These are phyloP conservation scores for Acromyrmex echinatior DNA, from an alignment of 1,140 invertebrate species.

Conservation along the genomic window DNA sequence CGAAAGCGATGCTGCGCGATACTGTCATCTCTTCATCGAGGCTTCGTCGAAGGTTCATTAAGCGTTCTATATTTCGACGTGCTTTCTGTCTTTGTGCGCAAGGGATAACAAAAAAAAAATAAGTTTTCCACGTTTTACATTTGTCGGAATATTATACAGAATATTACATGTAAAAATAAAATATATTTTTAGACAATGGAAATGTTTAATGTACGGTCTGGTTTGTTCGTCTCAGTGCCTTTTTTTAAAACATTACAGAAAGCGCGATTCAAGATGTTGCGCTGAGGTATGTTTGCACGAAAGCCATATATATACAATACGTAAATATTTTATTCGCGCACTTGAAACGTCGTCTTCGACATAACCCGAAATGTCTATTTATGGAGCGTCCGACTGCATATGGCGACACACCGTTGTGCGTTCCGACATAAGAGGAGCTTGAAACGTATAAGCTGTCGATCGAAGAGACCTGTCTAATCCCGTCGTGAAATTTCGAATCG, in stretches of 20 bases:
- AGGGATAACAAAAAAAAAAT: not conserved
- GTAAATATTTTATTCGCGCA: constrained; percentile 40
- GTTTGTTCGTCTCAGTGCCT: not conserved
- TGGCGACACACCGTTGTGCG: not conserved
- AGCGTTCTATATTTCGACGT: not conserved
- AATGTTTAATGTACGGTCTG: not conserved
- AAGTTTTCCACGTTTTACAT: not conserved
- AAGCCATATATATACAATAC: not conserved
- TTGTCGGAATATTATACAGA: not conserved
- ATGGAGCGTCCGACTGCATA: constrained; percentile 38
- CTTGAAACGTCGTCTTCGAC: not conserved
- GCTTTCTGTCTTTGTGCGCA: not conserved
- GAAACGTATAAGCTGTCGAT: constrained; percentile 13
- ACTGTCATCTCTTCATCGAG: constrained; percentile 44
- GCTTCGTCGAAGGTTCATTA: constrained; percentile 2
- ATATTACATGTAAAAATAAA: not conserved
- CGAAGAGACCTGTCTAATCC: constrained; percentile 16
- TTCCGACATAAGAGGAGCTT: constrained; percentile 31
- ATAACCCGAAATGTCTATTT: constrained; percentile 54
- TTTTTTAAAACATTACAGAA: not conserved
- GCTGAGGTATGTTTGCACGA: not conserved
- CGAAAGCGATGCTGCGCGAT: constrained; percentile 41
- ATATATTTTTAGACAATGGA: not conserved
- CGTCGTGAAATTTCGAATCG: constrained; percentile 1
- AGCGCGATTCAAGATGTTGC: not conserved